Evolutionary conservation across 2,888 invertebrate species (phyloP).

Genomic region (Aelia acuminata): DNA sequence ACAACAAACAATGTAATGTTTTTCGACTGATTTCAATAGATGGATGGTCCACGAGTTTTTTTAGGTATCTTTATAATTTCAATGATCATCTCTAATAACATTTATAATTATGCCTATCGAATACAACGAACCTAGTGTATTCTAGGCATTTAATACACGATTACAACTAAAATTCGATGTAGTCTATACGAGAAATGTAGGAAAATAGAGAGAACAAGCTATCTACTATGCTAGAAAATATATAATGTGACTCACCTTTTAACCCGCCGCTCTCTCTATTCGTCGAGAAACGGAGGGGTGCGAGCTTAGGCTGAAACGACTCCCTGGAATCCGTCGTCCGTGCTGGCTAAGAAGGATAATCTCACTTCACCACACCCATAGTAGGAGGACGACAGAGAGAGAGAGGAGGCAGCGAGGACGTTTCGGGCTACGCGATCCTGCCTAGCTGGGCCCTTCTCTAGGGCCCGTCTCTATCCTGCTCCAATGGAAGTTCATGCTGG

Average conservation of each 20-base stretch:
- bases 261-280: slow-evolving; percentile 60
- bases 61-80: background rate
- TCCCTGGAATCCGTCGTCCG: slow-evolving; percentile 47
- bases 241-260: slow-evolving; percentile 30
- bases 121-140: background rate
- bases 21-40: background rate
- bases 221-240: background rate
- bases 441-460: slow-evolving; percentile 15
- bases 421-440: background rate
- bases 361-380: slow-evolving; percentile 65
- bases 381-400: slow-evolving; percentile 53
- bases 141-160: background rate
- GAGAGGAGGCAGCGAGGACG: slow-evolving; percentile 35
- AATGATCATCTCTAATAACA: background rate
- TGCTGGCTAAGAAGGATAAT: slow-evolving; percentile 41
- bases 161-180: background rate
- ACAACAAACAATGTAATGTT: background rate
- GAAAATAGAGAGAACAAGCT: background rate
- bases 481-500: slow-evolving; percentile 63
- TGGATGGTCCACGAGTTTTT: background rate
- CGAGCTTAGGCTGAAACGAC: slow-evolving; percentile 58
- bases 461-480: slow-evolving; percentile 6
- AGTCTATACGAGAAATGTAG: background rate
- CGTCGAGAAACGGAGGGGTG: slow-evolving; percentile 60
- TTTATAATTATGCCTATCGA: background rate